A percentile compares a stretch with the other conserved stretches of the same genome.
Conservation (phyloP, 1,140 invertebrate species). For the Triops longicaudatus region DNA sequence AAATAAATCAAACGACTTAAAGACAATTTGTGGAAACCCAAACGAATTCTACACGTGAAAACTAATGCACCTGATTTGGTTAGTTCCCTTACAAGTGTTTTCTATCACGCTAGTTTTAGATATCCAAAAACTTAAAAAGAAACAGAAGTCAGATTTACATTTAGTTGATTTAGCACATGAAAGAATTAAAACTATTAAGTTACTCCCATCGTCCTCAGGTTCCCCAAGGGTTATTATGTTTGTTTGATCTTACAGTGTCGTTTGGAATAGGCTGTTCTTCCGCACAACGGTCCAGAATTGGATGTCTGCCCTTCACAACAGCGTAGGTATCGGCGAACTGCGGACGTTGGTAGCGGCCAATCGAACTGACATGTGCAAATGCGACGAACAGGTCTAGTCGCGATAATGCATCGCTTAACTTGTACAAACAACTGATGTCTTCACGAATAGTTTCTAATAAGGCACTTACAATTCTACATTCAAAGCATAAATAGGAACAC, state of each 20-base stretch:
- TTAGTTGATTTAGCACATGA: too few species aligned
- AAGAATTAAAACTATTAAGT: too few species aligned
- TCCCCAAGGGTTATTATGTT: constrained; percentile 13
- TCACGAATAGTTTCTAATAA: constrained; percentile 48
- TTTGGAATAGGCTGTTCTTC: constrained; percentile 56
- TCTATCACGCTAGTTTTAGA: not conserved
- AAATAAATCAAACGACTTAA: too few species aligned
- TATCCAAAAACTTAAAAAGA: too few species aligned
- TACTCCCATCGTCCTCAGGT: not conserved
- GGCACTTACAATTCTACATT: constrained; percentile 42
- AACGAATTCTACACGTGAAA: too few species aligned
- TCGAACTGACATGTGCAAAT: constrained; percentile 55
- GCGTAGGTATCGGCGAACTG: constrained; percentile 59
- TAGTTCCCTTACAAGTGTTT: too few species aligned
- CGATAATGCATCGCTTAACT: constrained; percentile 66
- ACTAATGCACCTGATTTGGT: not conserved
- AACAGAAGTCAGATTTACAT: too few species aligned
- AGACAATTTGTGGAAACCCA: too few species aligned
- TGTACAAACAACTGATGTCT: constrained; percentile 64
- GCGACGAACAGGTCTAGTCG: constrained; percentile 68
- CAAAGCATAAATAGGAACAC: constrained; percentile 8
- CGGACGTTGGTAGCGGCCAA: constrained; percentile 56
- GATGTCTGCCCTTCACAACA: constrained; percentile 63
- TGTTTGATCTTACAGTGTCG: constrained; percentile 54
- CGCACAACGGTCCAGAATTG: constrained; percentile 60